Conservation (phyloP, 2,113 vertebrate species). For the Lanius ludovicianus region DNA sequence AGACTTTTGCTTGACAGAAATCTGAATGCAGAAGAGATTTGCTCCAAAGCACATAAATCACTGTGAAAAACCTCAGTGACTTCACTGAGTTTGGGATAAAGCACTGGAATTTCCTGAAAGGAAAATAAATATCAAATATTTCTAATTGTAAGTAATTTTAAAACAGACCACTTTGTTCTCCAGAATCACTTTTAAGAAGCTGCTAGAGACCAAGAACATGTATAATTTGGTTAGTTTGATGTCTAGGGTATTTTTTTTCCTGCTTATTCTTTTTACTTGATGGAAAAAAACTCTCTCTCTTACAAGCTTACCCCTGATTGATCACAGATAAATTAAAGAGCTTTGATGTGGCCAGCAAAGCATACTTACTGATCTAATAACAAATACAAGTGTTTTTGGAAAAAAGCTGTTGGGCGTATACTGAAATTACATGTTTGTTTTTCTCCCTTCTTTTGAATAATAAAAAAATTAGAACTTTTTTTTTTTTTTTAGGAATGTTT, state of each 20-base stretch:
- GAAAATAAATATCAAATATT: slow-evolving; percentile 27
- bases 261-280: slow-evolving; percentile 26
- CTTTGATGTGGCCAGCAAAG: slow-evolving; percentile 71
- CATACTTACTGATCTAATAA: slow-evolving; percentile 53
- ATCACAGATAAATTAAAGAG: slow-evolving; percentile 61
- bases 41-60: not conserved
- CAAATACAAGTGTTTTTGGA: slow-evolving; percentile 67
- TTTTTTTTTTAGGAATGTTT: slow-evolving; percentile 52
- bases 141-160: not conserved
- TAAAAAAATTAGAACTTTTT: slow-evolving; percentile 13
- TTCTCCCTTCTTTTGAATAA: slow-evolving; percentile 64
- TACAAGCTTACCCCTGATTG: slow-evolving; percentile 26
- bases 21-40: not conserved
- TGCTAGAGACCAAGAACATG: not conserved
- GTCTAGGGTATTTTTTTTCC: not conserved
- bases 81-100: slow-evolving; percentile 9
- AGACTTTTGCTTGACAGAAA: not conserved
- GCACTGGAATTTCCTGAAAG: slow-evolving; percentile 20
- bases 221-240: not conserved
- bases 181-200: not conserved
- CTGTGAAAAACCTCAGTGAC: not conserved
- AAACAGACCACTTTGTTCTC: not conserved
- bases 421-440: slow-evolving; percentile 57
- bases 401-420: slow-evolving; percentile 49
- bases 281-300: slow-evolving; percentile 28